Evolutionary conservation across 1,140 invertebrate species (phyloP), one percentile per base, ranked within the genome.

Genomic region (Philopotamus ludificatus): DNA sequence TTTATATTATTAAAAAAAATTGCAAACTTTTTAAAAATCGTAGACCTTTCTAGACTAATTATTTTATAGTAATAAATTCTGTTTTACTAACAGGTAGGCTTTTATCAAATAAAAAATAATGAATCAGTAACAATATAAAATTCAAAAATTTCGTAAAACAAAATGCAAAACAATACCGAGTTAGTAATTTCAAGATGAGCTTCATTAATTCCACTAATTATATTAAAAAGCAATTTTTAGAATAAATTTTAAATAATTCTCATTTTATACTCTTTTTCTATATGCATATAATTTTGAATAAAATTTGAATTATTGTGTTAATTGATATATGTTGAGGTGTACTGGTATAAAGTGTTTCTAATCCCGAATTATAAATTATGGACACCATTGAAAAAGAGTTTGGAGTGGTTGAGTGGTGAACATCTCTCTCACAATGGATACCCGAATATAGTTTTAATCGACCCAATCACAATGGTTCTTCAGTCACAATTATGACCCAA

Each of bases 391-490:
- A 55, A 28, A n/a, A n/a, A 23, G 26, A 25, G 51, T 9, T 28
- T 16, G 51, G 42, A 57, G 54, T 57, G 39, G 34, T 57, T 57
- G 54, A 57, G 54, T 57, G 54, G 54, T 28, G 39, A 23, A 57
- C 39, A 39, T 23, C 54, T 39, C 28, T 57, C 42, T 28, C n/a
- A 57, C 18, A 57, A 57, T 26, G 42, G 28, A 39, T 39, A 21
- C 39, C 9, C 21, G 54, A 57, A 57, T n/a, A n/a, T 57, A 26
- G 54, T 23, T 57, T 57, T 57, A 57, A 57, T 57, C 54, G 54
- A 42, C 54, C 21, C 39, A 57, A 57, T 26, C 39, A 57, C 54
- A 57, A 57, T 57, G 28, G 54, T 16, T 18, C 54, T 39, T 23
- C 23, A 57, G 54, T 42, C 23, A 57, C 28, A 57, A 57, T 57